Evolutionary conservation across 2,888 invertebrate species (phyloP), one percentile per base, ranked within the genome.

Genomic region (Yponomeuta cagnagella): DNA sequence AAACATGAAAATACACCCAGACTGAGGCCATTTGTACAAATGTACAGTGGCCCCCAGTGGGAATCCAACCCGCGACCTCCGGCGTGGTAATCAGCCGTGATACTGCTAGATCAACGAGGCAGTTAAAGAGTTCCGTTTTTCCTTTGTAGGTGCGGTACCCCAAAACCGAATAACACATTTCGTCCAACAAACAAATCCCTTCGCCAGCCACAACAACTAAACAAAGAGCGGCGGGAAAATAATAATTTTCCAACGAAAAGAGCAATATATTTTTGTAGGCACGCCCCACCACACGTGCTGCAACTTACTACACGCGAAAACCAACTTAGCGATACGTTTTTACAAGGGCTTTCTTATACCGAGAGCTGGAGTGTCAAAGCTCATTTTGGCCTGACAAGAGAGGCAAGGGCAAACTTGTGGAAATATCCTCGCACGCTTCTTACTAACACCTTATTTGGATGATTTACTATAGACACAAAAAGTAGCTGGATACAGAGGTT

Each of bases 371-470:
- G 52, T 2, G 5, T 2, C 15, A 58, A 15, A 15, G 52, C 52
- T 15, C 52, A 58, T 12, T 58, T 58, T 15, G 12, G 52, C 15
- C 15, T 12, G 52, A 5, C 52, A 58, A 12, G 52, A 58, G 5
- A 58, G 52, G 52, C 52, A 58, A 58, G 52, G 52, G 52, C 52
- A 58, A 15, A 15, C 52, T 58, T 58, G 52, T 12, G 52, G 15
- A 12, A 58, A 15, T 58, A 58, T 15, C 52, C 52, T 58, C 37
- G 23, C 68, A 52, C 68, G 31, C 30, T 68, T 68, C 65, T 43
- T 43, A 43, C 68, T 30, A 68, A 68, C 68, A 68, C 68, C 68
- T 68, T 52, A 68, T 48, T 68, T 68, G 58, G 30, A 48, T 68
- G 68, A 68, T 68, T 68, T 68, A 68, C 68, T 52, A 52, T 30